A percentile compares a stretch with the other conserved stretches of the same genome.
phyloP scores from a whole-genome alignment of 2,888 invertebrate species.

The Alentia gelatinosa region DNA sequence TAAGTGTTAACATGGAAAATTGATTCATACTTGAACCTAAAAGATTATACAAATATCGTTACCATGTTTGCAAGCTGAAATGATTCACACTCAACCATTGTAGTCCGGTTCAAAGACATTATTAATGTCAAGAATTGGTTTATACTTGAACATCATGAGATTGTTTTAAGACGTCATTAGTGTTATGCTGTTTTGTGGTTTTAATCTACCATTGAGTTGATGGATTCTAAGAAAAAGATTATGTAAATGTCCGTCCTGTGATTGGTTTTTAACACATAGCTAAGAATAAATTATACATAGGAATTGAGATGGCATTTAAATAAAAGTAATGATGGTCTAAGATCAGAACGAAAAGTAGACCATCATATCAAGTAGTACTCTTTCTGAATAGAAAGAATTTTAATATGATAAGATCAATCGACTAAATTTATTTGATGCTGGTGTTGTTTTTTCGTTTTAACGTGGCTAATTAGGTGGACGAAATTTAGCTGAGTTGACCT shows the following conservation, averaged over 20 bases:
- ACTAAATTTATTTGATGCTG: neutral
- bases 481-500: neutral
- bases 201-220: neutral
- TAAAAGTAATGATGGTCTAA: neutral
- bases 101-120: neutral
- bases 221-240: neutral
- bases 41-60: neutral
- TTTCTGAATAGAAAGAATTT: neutral
- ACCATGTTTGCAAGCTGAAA: neutral
- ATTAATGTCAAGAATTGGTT: neutral
- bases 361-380: no score
- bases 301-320: conserved; percentile 7
- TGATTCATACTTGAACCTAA: neutral
- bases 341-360: neutral
- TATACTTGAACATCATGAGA: neutral
- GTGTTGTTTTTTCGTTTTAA: neutral
- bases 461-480: neutral
- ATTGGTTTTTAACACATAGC: neutral
- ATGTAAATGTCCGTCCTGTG: conserved; percentile 25
- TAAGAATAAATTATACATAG: neutral
- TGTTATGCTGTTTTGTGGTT: neutral
- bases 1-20: neutral
- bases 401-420: neutral
- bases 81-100: neutral
- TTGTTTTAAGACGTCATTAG: neutral